Evolutionary conservation across 30 jellyfish, hydroid and myxozoan genomes (phyloP), one percentile per base, ranked within the genome.

Genomic region (Nemopilema nomurai): DNA sequence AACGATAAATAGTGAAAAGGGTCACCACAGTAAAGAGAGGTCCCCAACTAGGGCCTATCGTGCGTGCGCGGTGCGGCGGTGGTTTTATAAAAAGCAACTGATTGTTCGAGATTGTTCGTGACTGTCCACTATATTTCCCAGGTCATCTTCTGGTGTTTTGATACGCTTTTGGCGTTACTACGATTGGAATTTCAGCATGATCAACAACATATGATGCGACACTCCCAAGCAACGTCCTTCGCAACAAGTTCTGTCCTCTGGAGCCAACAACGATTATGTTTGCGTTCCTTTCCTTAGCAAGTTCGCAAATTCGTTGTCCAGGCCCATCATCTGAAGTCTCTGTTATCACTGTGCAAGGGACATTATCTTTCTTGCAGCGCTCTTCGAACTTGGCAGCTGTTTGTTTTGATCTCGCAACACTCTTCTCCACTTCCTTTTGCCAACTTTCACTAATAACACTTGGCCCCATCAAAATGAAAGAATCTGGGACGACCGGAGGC

Each of bases 151-250:
- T 41, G 57, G 57, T 41, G 13, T 41, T 41, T 29, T 76, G 53
- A 62, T 76, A 25, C 7, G 20, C 75, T 72, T 79, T 85, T 1
- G 96, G 97, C 8, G 97, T 84, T 18, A 90, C 91, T 7, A 91
- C 87, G 23, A 90, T 95, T 18, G 97, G 90, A 8, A 87, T 82
- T 26, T 79, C 76, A 8, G 97, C 89, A 84, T 79, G 92, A 75
- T 67, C 49, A 74, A 89, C 91, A 51, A 90, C 91, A 67, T 90
- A 90, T 7, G 95, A 84, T 49, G 96, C 79, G 8, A 85, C 95
- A 33, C 97, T 90, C 8, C 97, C 97, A 18, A 90, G 92, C 25
- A 90, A 64, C n/a, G 97, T 90, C 79, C 97, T 79, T 71, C 97
- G 69, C 18, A 90, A 20, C 62, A 85, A 64, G 74, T 90, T 90